Evolutionary conservation across 1,140 invertebrate species (phyloP).

Genomic region (Aphelenchoides avenae): DNA sequence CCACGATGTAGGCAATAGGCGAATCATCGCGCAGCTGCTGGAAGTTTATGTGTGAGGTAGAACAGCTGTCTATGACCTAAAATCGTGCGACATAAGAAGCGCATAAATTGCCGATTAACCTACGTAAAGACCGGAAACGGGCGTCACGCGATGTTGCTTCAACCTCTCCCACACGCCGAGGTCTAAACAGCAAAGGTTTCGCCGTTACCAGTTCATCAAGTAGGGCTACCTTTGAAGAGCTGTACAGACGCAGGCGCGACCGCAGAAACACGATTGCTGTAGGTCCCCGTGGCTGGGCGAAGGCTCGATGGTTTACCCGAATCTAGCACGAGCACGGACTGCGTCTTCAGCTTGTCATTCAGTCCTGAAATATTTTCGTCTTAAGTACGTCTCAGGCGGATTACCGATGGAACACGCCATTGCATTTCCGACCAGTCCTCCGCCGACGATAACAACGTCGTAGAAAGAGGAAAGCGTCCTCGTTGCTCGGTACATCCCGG

Average conservation of each 20-base stretch:
- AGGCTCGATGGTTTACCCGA: constrained; percentile 10
- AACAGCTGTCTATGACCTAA: constrained; percentile 39
- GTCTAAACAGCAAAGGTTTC: constrained; percentile 24
- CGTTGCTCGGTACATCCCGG: too few relatives aligned
- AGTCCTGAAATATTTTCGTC: constrained; percentile 39
- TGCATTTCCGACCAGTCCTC: constrained; percentile 45
- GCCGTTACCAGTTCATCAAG: not conserved
- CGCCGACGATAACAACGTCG: constrained; percentile 43
- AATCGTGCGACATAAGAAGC: not conserved
- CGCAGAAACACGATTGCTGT: constrained; percentile 46
- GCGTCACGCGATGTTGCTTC: constrained; percentile 30
- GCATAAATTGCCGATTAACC: constrained; percentile 8
- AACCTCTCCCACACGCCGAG: constrained; percentile 37
- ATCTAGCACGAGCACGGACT: constrained; percentile 39
- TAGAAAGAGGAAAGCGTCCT: constrained; percentile 5
- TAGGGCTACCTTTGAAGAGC: constrained; percentile 36
- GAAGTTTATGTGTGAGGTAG: constrained; percentile 36
- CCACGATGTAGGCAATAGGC: constrained; percentile 36
- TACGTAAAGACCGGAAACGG: constrained; percentile 39
- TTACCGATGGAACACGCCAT: constrained; percentile 47
- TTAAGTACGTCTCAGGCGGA: too few relatives aligned
- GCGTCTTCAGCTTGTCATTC: constrained; percentile 16
- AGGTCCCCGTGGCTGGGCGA: constrained; percentile 5
- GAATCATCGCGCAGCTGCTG: constrained; percentile 13
- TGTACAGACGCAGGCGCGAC: constrained; percentile 36